Evolutionary conservation across 2,113 vertebrate genomes (phyloP).

Genomic region (Melanerpes formicivorus): DNA sequence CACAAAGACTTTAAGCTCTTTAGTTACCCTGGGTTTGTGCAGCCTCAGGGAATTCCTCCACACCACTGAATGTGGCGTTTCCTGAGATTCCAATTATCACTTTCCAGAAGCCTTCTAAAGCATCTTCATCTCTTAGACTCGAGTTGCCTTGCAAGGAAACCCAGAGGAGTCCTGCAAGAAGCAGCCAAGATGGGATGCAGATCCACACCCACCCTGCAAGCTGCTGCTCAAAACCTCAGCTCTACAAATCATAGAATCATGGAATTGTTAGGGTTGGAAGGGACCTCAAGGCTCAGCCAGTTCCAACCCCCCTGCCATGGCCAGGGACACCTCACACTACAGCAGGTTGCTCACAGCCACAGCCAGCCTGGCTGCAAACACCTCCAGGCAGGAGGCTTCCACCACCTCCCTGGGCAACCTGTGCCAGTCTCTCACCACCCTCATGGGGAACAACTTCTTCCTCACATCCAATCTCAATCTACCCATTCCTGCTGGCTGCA

Average conservation of each 20-base stretch:
- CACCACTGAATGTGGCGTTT: neutral
- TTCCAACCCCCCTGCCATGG: no score
- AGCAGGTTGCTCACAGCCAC: no score
- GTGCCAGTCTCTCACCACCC: no score
- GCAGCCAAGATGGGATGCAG: neutral
- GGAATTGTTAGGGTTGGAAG: no score
- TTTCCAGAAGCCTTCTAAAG: neutral
- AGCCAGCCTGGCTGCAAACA: no score
- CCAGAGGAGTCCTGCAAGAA: neutral
- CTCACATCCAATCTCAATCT: no score
- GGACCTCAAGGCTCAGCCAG: no score
- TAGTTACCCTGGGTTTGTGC: neutral
- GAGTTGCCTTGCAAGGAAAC: neutral
- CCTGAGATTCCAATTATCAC: neutral
- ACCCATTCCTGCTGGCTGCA: neutral
- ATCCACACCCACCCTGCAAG: neutral
- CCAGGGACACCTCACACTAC: no score
- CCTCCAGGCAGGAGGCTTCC: no score
- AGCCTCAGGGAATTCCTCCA: neutral
- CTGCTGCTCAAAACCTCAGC: neutral
- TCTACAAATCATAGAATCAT: neutral
- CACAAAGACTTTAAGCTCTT: neutral
- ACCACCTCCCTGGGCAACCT: no score
- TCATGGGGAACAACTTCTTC: no score
- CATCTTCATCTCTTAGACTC: neutral